Conservation (phyloP, 2,113 vertebrate genomes). For the Sturnus vulgaris region DNA sequence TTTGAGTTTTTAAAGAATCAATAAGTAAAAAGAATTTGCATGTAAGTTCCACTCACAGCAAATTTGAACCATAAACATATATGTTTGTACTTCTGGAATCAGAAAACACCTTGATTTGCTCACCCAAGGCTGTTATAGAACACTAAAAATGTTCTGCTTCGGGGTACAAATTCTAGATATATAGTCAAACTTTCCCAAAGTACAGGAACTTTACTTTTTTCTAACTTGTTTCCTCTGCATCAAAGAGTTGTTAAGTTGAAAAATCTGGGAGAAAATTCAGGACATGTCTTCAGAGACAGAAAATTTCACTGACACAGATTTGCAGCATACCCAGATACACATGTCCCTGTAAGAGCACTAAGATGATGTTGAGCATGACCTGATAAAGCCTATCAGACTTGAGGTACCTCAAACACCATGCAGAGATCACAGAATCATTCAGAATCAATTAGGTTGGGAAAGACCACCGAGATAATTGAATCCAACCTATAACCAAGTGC, state of each 20-base stretch:
- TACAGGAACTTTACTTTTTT: not conserved
- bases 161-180: not conserved
- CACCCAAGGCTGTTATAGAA: not conserved
- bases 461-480: not conserved
- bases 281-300: not conserved
- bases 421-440: not conserved
- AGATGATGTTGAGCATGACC: fast-evolving
- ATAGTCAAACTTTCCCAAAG: not conserved
- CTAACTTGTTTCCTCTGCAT: not conserved
- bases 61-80: not conserved
- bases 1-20: not conserved
- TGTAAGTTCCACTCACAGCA: not conserved
- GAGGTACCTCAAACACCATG: not conserved
- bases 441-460: not conserved
- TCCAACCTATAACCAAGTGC: fast-evolving
- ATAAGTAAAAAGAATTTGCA: not conserved
- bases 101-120: not conserved
- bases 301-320: not conserved
- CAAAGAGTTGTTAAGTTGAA: not conserved
- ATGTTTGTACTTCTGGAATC: not conserved
- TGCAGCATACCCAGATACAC: not conserved
- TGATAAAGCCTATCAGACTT: not conserved
- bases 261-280: not conserved
- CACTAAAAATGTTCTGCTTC: not conserved
- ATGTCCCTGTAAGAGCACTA: not conserved